Evolutionary conservation across 2,113 vertebrate genomes (phyloP), one percentile per base, ranked within the genome.

Genomic region (Crotophaga sulcirostris): DNA sequence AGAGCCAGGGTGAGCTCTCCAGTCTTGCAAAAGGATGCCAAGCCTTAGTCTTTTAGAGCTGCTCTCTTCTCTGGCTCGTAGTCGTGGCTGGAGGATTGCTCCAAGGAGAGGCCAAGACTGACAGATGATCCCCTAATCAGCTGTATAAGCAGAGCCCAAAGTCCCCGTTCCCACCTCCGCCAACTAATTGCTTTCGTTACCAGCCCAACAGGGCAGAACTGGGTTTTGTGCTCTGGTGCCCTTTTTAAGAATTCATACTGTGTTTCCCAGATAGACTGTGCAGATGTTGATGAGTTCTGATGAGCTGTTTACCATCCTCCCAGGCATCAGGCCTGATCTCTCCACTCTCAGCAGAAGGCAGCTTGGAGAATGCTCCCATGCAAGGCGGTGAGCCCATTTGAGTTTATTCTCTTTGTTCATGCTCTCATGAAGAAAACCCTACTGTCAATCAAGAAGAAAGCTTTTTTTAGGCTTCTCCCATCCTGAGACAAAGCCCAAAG

Each of bases 61-160:
- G 49, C n/a, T 55, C 47, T 74, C 42, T 68, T 54, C 76, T 73
- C 83, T 92, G 94, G 93, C 89, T 93, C 0, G 0, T 19, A 64
- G 20, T 91, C 2, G 3, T 11, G 26, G 40, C 60, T 76, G 44
- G 51, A 31, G 82, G 42, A 91, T 91, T 86, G 85, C 68, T 87
- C 75, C 2, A 9, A 93, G 87, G 4, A 67, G 86, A 78, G 80
- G 89, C 94, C 92, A 78, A 75, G 92, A 60, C 94, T 96, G 96
- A 89, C 93, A 86, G 91, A 80, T 68, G 93, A 97, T 97, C 93
- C 94, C 84, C n/a, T 84, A 89, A 97, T 93, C 95, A 94, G 91
- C 14, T 45, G 89, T 66, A 94, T 93, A 81, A 97, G 83, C 88
- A 34, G 59, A 88, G 63, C 79, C 73, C 94, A 51, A 77, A 84